Evolutionary conservation across 1,140 invertebrate species (phyloP).

Genomic region (Acromyrmex heyeri): DNA sequence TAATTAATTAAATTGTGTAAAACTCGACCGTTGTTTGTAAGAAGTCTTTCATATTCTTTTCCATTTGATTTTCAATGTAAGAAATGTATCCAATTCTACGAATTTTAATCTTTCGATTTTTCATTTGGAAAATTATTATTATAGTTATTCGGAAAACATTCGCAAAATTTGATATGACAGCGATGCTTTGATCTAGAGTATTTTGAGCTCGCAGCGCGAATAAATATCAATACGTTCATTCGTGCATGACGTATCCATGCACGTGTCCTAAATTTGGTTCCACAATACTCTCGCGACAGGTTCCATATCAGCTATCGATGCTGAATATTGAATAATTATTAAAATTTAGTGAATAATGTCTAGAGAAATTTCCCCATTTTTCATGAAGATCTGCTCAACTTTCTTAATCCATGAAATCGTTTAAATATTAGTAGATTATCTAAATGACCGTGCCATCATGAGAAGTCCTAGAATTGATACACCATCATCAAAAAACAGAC

Average conservation of each 20-base stretch:
- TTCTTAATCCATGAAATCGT: neutral
- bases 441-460: neutral
- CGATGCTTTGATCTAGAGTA: neutral
- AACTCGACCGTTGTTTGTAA: neutral
- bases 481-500: neutral
- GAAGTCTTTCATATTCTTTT: neutral
- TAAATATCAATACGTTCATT: neutral
- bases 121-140: too few relatives aligned
- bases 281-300: neutral
- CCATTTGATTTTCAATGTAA: neutral
- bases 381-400: neutral
- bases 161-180: neutral
- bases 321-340: neutral
- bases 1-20: neutral
- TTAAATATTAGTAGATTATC: neutral
- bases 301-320: neutral
- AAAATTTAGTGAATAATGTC: neutral
- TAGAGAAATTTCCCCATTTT: neutral
- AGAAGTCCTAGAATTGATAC: neutral
- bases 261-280: conserved; percentile 37
- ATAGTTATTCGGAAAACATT: neutral
- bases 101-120: neutral
- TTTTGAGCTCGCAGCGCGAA: neutral
- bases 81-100: neutral
- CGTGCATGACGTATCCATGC: neutral